Evolutionary conservation across 92 coral and sea anemone species (phyloP).

Genomic region (Zoanthus solanderi): DNA sequence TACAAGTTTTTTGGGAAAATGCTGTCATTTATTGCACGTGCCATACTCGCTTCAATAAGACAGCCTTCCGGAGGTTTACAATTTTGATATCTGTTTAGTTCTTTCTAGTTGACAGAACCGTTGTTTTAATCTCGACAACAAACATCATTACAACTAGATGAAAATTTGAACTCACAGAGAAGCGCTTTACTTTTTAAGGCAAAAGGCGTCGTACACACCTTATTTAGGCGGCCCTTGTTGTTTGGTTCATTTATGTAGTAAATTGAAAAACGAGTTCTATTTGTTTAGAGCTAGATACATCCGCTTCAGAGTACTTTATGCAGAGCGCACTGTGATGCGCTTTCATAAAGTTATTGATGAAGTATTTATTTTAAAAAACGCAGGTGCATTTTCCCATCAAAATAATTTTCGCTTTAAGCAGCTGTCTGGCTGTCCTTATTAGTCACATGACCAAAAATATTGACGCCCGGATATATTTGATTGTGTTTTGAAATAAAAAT

Average conservation of each 20-base stretch:
- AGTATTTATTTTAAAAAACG: constrained; percentile 91
- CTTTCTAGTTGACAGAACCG: constrained; percentile 78
- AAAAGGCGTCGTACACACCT: constrained; percentile 11
- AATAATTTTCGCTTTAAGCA: constrained; percentile 74
- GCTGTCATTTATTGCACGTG: constrained; percentile 91
- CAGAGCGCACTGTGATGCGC: constrained; percentile 90
- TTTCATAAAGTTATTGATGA: constrained; percentile 99
- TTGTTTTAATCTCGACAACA: constrained; percentile 80
- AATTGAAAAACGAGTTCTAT: constrained; percentile 70
- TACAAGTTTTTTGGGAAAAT: constrained; percentile 93
- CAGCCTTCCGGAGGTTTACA: constrained; percentile 89
- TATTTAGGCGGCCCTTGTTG: constrained; percentile 12
- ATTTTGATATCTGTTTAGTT: constrained; percentile 86
- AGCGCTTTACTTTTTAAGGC: constrained; percentile 5
- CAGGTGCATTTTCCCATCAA: constrained; percentile 95
- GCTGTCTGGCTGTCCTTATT: constrained; percentile 64
- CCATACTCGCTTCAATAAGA: constrained; percentile 67
- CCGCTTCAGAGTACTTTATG: constrained; percentile 96
- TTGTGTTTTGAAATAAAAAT: constrained; percentile 28
- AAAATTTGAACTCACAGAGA: constrained; percentile 4
- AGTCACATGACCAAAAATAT: constrained; percentile 79
- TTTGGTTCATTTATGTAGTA: constrained; percentile 70
- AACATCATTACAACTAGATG: constrained; percentile 54
- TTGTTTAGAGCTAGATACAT: constrained; percentile 85
- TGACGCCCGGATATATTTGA: constrained; percentile 37